Evolutionary conservation across 2,113 vertebrate genomes (phyloP).

Genomic region (Garra rufa): DNA sequence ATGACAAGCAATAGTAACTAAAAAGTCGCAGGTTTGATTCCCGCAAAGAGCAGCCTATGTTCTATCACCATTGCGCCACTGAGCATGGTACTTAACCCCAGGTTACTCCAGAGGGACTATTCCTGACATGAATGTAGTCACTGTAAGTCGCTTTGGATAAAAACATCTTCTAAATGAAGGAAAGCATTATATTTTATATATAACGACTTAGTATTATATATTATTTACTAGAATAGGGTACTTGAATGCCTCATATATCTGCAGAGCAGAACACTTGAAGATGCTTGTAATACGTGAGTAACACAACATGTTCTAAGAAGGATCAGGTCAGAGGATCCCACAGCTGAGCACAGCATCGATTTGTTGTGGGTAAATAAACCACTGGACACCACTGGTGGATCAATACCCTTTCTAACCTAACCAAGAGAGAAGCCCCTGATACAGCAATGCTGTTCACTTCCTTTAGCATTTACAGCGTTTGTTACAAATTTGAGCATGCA

Average conservation of each 20-base stretch:
- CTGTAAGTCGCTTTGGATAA: neutral
- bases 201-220: neutral
- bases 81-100: conserved; percentile 18
- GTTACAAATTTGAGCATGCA: conserved; percentile 7
- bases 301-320: conserved; percentile 54
- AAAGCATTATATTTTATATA: neutral
- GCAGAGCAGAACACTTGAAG: neutral
- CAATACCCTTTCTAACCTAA: conserved; percentile 65
- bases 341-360: conserved; percentile 74
- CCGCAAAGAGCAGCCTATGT: conserved; percentile 7
- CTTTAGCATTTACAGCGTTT: conserved; percentile 30
- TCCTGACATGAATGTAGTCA: neutral
- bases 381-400: conserved; percentile 76
- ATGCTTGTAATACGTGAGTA: neutral
- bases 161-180: neutral
- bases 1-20: neutral
- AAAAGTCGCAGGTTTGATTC: conserved; percentile 7
- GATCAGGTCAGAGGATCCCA: conserved; percentile 66
- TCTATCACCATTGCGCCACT: conserved; percentile 12
- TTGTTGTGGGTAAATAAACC: conserved; percentile 84
- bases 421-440: conserved; percentile 54
- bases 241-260: neutral
- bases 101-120: neutral
- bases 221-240: neutral
- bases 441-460: conserved; percentile 43